Percentiles rank a stretch among this genome's conserved stretches.
phyloP scores from a whole-genome alignment of 2,113 vertebrate species.

The Cavia porcellus region DNA sequence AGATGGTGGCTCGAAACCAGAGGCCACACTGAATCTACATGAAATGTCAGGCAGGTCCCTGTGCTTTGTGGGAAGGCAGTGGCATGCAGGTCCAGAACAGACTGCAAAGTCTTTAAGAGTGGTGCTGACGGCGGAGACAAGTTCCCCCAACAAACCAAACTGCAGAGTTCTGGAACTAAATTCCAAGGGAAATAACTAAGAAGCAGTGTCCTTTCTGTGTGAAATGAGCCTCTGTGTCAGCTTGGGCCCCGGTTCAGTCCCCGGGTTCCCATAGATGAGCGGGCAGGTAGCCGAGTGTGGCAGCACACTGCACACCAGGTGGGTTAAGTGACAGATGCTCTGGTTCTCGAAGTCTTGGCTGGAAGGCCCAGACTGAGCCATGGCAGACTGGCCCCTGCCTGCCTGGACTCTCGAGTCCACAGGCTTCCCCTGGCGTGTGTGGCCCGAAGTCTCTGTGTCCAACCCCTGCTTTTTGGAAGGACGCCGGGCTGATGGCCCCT shows the following conservation, averaged over 20 bases:
- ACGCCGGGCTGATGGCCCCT: not conserved
- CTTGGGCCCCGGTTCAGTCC: not conserved
- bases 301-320: not conserved
- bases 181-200: not conserved
- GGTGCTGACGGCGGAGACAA: not conserved
- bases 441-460: not conserved
- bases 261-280: no score
- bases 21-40: not conserved
- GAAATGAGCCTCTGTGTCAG: not conserved
- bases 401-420: not conserved
- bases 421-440: fast-evolving
- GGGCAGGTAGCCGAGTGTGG: fast-evolving
- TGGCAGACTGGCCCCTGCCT: not conserved
- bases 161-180: not conserved
- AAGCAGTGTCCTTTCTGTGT: not conserved
- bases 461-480: not conserved
- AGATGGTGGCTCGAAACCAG: not conserved
- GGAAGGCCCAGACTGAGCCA: not conserved
- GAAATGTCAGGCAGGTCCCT: not conserved
- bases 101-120: not conserved
- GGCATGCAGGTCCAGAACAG: not conserved
- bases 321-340: not conserved
- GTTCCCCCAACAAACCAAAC: not conserved
- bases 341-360: not conserved
- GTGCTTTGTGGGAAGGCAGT: not conserved